phyloP scores from a whole-genome alignment of 1,140 invertebrate genomes.

The Colletes latitarsis region DNA sequence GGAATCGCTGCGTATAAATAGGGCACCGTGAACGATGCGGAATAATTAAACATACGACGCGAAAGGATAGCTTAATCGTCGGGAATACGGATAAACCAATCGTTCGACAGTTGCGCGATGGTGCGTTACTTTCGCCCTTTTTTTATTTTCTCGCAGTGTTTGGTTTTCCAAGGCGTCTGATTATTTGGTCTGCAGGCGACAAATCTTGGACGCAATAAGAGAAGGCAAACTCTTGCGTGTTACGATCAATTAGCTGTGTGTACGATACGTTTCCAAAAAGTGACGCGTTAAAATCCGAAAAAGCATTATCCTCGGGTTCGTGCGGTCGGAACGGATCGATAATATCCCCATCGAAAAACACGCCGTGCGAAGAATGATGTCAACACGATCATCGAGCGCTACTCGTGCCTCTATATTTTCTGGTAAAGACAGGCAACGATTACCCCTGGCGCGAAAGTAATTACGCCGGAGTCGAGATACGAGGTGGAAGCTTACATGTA shows the following conservation, averaged over 20 bases:
- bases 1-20: background rate
- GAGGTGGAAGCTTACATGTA: slow-evolving; percentile 68
- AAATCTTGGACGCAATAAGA: too few species aligned
- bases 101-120: background rate
- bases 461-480: slow-evolving; percentile 56
- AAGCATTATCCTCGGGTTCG: background rate
- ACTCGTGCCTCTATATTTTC: slow-evolving; percentile 52
- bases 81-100: background rate
- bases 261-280: too few species aligned
- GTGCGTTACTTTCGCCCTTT: too few species aligned
- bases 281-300: background rate
- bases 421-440: slow-evolving; percentile 53
- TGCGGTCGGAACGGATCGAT: slow-evolving; percentile 22
- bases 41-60: background rate
- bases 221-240: too few species aligned
- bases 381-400: slow-evolving; percentile 24
- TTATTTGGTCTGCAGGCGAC: too few species aligned
- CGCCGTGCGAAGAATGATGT: slow-evolving; percentile 3
- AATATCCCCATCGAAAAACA: background rate
- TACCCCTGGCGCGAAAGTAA: slow-evolving; percentile 64
- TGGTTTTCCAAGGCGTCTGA: too few species aligned
- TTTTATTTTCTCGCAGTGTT: too few species aligned
- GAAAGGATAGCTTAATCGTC: background rate
- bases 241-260: too few species aligned
- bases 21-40: background rate